Percentiles rank a stretch among this genome's conserved stretches.
Conservation (phyloP, 2,888 invertebrate species). For the Fabriciana adippe region DNA sequence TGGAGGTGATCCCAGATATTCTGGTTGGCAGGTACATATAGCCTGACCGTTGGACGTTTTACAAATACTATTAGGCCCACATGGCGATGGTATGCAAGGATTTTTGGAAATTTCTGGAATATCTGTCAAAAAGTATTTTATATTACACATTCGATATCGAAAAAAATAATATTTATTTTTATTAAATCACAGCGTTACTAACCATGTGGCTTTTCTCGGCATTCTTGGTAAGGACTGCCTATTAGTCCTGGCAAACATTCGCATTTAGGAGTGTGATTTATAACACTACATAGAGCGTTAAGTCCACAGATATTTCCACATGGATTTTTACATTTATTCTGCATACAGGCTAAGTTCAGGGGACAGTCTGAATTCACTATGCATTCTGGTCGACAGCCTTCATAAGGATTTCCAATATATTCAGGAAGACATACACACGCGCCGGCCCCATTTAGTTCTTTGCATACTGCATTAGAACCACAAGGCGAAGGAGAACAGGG, state of each 20-base stretch:
- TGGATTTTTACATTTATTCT: slow-evolving; percentile 88
- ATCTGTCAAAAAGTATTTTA: slow-evolving; percentile 47
- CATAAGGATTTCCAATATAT: slow-evolving; percentile 89
- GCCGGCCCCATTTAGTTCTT: slow-evolving; percentile 85
- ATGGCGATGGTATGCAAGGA: slow-evolving; percentile 89
- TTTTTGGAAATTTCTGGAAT: slow-evolving; percentile 61
- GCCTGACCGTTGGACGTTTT: slow-evolving; percentile 86
- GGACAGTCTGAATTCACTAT: slow-evolving; percentile 88
- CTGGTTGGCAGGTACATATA: slow-evolving; percentile 87
- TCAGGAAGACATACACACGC: slow-evolving; percentile 86
- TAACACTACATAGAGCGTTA: slow-evolving; percentile 87
- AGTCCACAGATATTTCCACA: slow-evolving; percentile 88
- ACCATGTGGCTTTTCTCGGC: slow-evolving; percentile 70
- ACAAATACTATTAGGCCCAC: slow-evolving; percentile 89
- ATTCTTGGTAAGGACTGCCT: slow-evolving; percentile 84
- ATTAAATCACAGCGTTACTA: slow-evolving; percentile 38
- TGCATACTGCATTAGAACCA: slow-evolving; percentile 88
- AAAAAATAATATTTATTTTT: neutral
- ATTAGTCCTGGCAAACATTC: slow-evolving; percentile 84
- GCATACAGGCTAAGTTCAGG: slow-evolving; percentile 86
- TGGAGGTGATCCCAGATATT: slow-evolving; percentile 86
- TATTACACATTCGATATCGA: no score
- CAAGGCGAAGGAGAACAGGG: slow-evolving; percentile 88
- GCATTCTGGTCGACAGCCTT: slow-evolving; percentile 90
- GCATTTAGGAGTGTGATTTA: slow-evolving; percentile 87